These are phyloP conservation scores for Ornithorhynchus anatinus DNA, from an alignment of 2,113 vertebrate species.

Conservation along the genomic window DNA sequence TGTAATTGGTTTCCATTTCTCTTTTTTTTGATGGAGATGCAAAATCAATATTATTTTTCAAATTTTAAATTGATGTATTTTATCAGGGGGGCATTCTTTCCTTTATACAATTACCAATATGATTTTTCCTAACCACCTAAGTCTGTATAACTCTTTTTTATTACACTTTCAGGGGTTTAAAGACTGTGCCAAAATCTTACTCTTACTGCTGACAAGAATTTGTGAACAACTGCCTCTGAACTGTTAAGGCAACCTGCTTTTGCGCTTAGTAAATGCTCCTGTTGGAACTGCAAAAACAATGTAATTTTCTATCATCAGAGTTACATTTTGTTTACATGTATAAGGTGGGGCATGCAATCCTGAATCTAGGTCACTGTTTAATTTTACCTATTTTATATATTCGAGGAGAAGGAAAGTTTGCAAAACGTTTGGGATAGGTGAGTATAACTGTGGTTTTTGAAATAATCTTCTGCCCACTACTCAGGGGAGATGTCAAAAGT, in stretches of 20 bases:
- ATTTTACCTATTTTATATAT: too few relatives aligned
- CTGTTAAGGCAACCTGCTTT: constrained; percentile 61
- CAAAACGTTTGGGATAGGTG: too few relatives aligned
- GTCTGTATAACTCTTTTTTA: not conserved
- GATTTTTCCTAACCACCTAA: constrained; percentile 11
- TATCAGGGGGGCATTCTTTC: constrained; percentile 1
- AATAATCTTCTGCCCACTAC: too few relatives aligned
- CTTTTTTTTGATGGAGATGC: not conserved
- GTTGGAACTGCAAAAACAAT: constrained; percentile 65
- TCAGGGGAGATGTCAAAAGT: too few relatives aligned
- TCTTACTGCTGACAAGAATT: constrained; percentile 43
- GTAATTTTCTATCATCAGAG: constrained; percentile 57
- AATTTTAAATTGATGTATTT: not conserved
- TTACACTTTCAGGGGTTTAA: constrained; percentile 8
- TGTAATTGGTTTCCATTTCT: not conserved
- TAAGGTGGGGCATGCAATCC: constrained; percentile 26
- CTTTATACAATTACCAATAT: constrained; percentile 15
- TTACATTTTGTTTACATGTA: constrained; percentile 25
- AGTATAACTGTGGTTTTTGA: too few relatives aligned
- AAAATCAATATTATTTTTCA: constrained; percentile 7
- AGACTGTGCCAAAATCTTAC: not conserved
- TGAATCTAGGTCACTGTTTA: too few relatives aligned
- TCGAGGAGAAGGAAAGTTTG: too few relatives aligned
- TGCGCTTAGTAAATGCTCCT: constrained; percentile 59
- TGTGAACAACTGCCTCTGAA: constrained; percentile 61